Evolutionary conservation across 2,113 vertebrate species (phyloP).

Genomic region (Ciconia stormi): DNA sequence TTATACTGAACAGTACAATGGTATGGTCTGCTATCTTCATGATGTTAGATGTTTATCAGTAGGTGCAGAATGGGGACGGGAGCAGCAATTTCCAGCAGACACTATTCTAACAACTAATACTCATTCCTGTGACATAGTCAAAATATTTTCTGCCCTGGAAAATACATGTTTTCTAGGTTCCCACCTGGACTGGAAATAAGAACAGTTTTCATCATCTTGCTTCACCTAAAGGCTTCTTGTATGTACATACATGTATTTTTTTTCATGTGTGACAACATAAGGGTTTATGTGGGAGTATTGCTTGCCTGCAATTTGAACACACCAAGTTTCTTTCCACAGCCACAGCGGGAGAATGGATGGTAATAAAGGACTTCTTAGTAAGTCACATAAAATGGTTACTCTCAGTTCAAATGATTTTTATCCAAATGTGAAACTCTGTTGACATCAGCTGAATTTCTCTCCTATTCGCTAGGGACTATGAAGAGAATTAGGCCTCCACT

Average conservation of each 20-base stretch:
- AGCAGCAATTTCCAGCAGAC: not conserved
- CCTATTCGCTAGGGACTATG: not conserved
- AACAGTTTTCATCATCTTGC: not conserved
- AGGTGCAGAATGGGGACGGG: fast-evolving
- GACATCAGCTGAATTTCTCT: not conserved
- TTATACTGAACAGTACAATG: not conserved
- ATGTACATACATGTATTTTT: not conserved
- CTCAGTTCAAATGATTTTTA: not conserved
- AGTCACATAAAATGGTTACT: not conserved
- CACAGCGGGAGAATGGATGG: fast-evolving
- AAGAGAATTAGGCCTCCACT: not conserved
- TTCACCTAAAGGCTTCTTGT: not conserved
- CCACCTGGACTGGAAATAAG: not conserved
- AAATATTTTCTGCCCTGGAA: not conserved
- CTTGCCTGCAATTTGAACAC: not conserved
- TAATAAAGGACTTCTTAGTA: not conserved
- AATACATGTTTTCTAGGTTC: not conserved
- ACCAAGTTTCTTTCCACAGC: not conserved
- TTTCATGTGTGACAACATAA: not conserved
- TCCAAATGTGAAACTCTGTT: not conserved
- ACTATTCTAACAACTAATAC: not conserved
- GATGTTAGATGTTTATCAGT: not conserved
- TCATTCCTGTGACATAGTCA: not conserved
- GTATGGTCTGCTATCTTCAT: not conserved
- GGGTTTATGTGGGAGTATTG: not conserved